These are phyloP conservation scores for Orbicella faveolata DNA, from an alignment of 64 coral and sea anemone species.

Conservation along the genomic window DNA sequence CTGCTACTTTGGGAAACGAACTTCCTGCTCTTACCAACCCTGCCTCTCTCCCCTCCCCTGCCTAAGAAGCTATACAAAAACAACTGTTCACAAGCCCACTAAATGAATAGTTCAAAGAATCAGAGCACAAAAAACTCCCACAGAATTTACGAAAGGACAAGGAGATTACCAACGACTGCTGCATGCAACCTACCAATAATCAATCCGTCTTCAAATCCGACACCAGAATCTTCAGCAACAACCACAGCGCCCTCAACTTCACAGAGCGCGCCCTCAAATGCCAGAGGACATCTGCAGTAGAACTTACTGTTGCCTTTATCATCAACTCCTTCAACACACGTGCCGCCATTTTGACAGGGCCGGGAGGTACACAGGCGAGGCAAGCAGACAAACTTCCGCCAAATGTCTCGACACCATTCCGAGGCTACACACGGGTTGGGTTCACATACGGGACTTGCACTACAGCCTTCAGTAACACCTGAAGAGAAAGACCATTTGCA, in stretches of 20 bases:
- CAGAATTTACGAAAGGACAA: too few species aligned
- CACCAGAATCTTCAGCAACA: constrained; percentile 26
- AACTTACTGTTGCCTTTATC: constrained; percentile 62
- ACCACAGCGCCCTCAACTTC: constrained; percentile 67
- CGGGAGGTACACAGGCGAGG: constrained; percentile 58
- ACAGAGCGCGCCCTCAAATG: constrained; percentile 74
- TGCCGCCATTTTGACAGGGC: constrained; percentile 83
- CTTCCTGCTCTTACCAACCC: too few species aligned
- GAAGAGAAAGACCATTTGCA: constrained; percentile 9
- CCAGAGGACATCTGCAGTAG: constrained; percentile 60
- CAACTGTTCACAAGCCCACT: too few species aligned
- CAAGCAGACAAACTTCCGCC: constrained; percentile 75
- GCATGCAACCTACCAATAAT: constrained; percentile 62
- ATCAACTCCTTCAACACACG: constrained; percentile 78
- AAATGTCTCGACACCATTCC: constrained; percentile 85
- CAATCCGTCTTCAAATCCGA: constrained; percentile 39
- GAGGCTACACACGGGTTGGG: constrained; percentile 35
- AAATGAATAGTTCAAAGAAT: too few species aligned
- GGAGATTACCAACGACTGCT: too few species aligned
- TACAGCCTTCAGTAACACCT: constrained; percentile 81
- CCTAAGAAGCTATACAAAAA: too few species aligned
- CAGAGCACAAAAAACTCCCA: too few species aligned
- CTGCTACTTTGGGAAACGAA: too few species aligned
- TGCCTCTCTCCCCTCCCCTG: too few species aligned
- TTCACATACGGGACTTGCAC: constrained; percentile 50